Evolutionary conservation across 2,888 invertebrate species (phyloP).

Genomic region (Julus scanicus): DNA sequence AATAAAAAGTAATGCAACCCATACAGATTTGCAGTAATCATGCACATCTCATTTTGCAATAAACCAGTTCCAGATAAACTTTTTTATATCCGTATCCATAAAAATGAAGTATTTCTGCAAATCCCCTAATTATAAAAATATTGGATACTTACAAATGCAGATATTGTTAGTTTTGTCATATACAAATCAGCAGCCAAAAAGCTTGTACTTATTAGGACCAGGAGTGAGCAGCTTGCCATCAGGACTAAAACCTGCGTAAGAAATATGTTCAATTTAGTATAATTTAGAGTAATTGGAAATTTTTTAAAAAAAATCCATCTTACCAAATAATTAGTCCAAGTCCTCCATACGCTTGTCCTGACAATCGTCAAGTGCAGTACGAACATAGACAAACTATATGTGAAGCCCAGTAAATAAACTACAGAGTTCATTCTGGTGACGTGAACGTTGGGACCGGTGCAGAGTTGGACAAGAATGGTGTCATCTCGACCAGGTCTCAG

Average conservation of each 20-base stretch:
- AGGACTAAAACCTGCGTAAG: background rate
- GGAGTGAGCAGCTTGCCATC: background rate
- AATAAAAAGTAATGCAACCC: background rate
- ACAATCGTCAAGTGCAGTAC: background rate
- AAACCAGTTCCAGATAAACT: too few species aligned
- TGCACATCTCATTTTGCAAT: too few species aligned
- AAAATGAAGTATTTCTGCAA: too few species aligned
- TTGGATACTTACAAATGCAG: slow-evolving; percentile 15
- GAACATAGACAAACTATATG: background rate
- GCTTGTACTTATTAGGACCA: background rate
- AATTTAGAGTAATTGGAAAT: too few species aligned
- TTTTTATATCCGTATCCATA: too few species aligned
- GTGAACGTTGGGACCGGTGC: background rate
- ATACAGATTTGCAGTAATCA: too few species aligned
- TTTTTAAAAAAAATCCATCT: background rate
- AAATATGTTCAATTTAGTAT: background rate
- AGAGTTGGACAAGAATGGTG: slow-evolving; percentile 4
- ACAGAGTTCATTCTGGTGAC: background rate
- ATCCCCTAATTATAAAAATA: background rate
- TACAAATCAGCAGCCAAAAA: background rate
- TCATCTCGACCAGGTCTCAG: background rate
- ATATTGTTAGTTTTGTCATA: background rate
- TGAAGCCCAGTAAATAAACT: background rate
- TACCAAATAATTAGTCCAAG: background rate
- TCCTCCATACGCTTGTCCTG: background rate